These are phyloP conservation scores for Sinella curviseta DNA, from an alignment of 1,140 invertebrate genomes.

Conservation along the genomic window DNA sequence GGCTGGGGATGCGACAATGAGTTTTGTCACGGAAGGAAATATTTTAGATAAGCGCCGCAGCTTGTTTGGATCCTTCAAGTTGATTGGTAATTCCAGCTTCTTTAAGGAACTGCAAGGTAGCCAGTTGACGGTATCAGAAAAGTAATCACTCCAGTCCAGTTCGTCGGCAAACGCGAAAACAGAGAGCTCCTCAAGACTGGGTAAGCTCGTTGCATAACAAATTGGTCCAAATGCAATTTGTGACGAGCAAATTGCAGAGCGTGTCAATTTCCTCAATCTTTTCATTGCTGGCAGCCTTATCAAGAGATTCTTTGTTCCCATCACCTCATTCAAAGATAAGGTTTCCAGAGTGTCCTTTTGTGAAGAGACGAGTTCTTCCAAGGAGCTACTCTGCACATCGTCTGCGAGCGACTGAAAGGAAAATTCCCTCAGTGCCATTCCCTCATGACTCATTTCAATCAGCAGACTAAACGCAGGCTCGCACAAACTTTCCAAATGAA, in stretches of 20 bases:
- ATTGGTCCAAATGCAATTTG: conserved; percentile 30
- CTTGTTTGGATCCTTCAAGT: conserved; percentile 17
- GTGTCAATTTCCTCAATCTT: conserved; percentile 22
- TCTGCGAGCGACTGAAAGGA: conserved; percentile 26
- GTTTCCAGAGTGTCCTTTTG: conserved; percentile 28
- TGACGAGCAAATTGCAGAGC: conserved; percentile 22
- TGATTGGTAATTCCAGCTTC: conserved; percentile 32
- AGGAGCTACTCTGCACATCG: conserved; percentile 20
- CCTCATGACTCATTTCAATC: conserved; percentile 15
- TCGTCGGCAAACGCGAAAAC: conserved; percentile 36
- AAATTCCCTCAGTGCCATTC: conserved; percentile 30
- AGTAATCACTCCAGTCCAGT: conserved; percentile 38
- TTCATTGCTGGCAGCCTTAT: conserved; percentile 34
- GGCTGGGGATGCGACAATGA: conserved; percentile 22
- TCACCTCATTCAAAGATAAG: conserved; percentile 27
- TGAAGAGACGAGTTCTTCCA: conserved; percentile 16
- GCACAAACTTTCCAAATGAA: conserved; percentile 29
- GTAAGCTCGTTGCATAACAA: conserved; percentile 27
- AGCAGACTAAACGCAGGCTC: conserved; percentile 1
- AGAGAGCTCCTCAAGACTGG: conserved; percentile 28
- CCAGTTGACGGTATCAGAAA: conserved; percentile 20
- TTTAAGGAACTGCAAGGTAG: conserved; percentile 27
- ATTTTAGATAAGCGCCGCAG: conserved; percentile 27
- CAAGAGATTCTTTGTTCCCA: conserved; percentile 20
- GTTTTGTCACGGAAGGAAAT: conserved; percentile 25